phyloP scores from a whole-genome alignment of 2,888 invertebrate species.

The Capitulum mitella region DNA sequence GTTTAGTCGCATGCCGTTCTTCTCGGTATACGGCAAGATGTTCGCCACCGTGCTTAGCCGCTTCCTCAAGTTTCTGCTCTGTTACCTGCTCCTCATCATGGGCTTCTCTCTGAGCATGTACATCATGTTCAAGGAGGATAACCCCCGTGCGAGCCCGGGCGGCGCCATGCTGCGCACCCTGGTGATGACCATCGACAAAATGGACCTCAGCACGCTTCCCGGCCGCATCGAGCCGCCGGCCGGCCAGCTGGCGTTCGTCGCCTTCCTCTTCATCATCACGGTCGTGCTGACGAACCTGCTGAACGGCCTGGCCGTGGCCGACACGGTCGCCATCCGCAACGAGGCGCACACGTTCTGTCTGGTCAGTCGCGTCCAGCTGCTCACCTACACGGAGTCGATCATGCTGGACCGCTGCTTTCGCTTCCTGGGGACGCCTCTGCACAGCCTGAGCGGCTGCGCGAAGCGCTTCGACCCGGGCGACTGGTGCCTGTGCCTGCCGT shows the following conservation, averaged over 20 bases:
- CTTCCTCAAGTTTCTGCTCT: conserved; percentile 66
- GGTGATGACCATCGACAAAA: conserved; percentile 28
- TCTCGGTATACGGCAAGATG: conserved; percentile 76
- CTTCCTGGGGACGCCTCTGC: conserved; percentile 28
- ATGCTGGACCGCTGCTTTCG: conserved; percentile 52
- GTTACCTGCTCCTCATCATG: conserved; percentile 70
- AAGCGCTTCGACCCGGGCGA: background rate
- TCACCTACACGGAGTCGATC: conserved; percentile 65
- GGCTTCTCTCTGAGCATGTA: conserved; percentile 76
- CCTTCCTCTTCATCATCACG: conserved; percentile 72
- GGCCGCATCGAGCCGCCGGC: conserved; percentile 6
- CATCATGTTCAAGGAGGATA: conserved; percentile 55
- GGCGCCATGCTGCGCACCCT: conserved; percentile 2
- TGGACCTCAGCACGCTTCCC: conserved; percentile 26
- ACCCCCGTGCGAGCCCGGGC: background rate
- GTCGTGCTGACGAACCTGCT: conserved; percentile 73
- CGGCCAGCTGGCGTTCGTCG: conserved; percentile 59
- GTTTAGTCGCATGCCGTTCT: conserved; percentile 67
- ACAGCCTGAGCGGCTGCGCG: background rate
- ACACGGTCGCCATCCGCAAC: conserved; percentile 64
- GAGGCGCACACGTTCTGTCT: conserved; percentile 70
- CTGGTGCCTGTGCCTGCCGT: background rate
- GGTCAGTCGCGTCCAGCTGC: conserved; percentile 60
- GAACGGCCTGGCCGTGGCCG: conserved; percentile 76
- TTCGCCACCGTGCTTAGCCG: conserved; percentile 68